These are phyloP conservation scores for Neria commutata DNA, from an alignment of 2,888 invertebrate species.

Conservation along the genomic window DNA sequence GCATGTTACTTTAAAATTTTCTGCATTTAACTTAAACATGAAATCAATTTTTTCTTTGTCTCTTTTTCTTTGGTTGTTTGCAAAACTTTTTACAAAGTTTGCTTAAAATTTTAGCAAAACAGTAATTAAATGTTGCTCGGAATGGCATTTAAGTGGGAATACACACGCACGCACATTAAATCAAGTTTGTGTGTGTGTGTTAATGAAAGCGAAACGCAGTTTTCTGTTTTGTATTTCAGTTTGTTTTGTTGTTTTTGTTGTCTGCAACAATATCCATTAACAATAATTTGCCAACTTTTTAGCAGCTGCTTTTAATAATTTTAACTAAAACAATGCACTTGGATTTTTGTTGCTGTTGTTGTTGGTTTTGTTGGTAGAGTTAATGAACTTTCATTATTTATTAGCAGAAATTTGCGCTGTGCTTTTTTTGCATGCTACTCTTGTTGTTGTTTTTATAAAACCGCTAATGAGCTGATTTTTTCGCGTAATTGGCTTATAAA, in stretches of 20 bases:
- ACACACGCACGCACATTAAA: not conserved
- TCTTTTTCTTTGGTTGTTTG: too few species aligned
- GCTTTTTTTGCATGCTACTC: too few species aligned
- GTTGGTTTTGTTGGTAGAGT: not conserved
- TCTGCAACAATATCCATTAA: slow-evolving; percentile 1
- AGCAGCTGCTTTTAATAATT: not conserved
- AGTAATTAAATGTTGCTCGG: not conserved
- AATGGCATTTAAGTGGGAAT: not conserved
- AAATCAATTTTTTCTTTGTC: too few species aligned
- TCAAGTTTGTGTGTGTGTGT: too few species aligned
- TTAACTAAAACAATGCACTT: not conserved
- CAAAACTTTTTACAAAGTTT: too few species aligned
- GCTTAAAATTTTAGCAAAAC: too few species aligned
- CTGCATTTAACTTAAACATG: not conserved
- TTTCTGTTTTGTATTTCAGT: slow-evolving; percentile 7
- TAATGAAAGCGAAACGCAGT: slow-evolving; percentile 14
- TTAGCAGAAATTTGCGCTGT: too few species aligned
- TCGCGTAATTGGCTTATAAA: too few species aligned
- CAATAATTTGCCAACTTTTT: slow-evolving; percentile 8
- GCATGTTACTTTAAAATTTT: too few species aligned
- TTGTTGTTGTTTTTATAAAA: too few species aligned
- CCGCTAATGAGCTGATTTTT: too few species aligned
- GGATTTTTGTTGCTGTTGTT: not conserved
- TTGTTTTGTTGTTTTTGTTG: slow-evolving; percentile 4
- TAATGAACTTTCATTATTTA: not conserved